These are phyloP conservation scores for Falcaria lacertinaria DNA, from an alignment of 2,888 invertebrate genomes.

Conservation along the genomic window DNA sequence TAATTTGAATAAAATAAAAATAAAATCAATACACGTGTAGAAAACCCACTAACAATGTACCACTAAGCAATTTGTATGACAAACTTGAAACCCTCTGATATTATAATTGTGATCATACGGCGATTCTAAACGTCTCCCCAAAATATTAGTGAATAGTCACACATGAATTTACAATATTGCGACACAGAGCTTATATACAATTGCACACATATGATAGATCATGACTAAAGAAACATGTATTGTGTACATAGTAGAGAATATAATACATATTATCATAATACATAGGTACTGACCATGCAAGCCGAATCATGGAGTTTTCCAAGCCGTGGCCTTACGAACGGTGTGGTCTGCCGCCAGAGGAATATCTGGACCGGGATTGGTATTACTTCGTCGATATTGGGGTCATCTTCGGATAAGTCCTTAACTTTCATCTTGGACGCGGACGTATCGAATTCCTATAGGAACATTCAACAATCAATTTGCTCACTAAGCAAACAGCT, in stretches of 20 bases:
- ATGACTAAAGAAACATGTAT: no score
- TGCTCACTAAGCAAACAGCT: no score
- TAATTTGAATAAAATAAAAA: no score
- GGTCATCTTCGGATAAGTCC: slow-evolving; percentile 77
- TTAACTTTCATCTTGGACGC: slow-evolving; percentile 49
- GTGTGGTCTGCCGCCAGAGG: slow-evolving; percentile 98
- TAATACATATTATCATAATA: no score
- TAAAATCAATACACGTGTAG: no score
- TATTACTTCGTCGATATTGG: slow-evolving; percentile 86
- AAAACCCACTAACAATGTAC: no score
- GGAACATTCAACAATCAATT: slow-evolving; percentile 7
- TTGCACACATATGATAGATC: neutral
- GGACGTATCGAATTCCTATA: slow-evolving; percentile 3
- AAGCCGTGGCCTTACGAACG: slow-evolving; percentile 96
- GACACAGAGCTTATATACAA: neutral
- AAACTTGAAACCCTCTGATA: no score
- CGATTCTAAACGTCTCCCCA: no score
- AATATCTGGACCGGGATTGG: slow-evolving; percentile 98
- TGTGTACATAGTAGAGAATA: slow-evolving; percentile 2
- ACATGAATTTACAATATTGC: no score
- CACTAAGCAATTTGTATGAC: no score
- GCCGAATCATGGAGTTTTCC: slow-evolving; percentile 98
- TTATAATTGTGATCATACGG: no score
- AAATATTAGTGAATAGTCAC: neutral
- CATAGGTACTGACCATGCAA: slow-evolving; percentile 97